These are phyloP conservation scores for Chaitophorus viminalis DNA, from an alignment of 2,888 invertebrate genomes.

Conservation along the genomic window DNA sequence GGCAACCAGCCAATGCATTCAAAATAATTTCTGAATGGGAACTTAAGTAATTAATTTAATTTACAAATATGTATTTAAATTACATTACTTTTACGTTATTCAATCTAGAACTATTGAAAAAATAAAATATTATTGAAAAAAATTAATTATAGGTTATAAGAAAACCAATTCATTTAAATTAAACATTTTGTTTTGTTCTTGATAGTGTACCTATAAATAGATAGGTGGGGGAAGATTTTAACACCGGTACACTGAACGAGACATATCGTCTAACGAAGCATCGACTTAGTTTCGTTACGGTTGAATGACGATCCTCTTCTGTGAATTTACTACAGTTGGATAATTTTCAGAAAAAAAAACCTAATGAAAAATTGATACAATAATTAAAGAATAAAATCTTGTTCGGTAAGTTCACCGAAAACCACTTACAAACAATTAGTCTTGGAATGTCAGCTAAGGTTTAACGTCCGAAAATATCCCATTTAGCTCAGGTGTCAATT, in stretches of 20 bases:
- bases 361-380: not conserved
- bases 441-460: not conserved
- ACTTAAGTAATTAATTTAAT: slow-evolving; percentile 40
- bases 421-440: not conserved
- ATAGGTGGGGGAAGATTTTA: too few relatives aligned
- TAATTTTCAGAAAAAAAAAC: slow-evolving; percentile 12
- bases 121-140: not conserved
- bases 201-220: not conserved
- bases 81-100: not conserved
- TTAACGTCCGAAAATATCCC: slow-evolving; percentile 7
- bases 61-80: slow-evolving; percentile 11
- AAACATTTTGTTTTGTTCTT: not conserved
- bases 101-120: not conserved
- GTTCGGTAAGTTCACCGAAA: not conserved
- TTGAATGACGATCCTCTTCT: slow-evolving; percentile 6
- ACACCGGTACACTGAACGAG: not conserved
- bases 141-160: too few relatives aligned
- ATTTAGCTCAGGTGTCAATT: slow-evolving; percentile 24
- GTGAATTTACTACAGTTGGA: not conserved
- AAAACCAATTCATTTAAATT: too few relatives aligned
- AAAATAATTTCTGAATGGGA: slow-evolving; percentile 42
- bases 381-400: slow-evolving; percentile 6
- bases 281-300: not conserved
- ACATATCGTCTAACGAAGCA: slow-evolving; percentile 1
- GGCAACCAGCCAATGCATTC: slow-evolving; percentile 26